These are phyloP conservation scores for Papilio dardanus DNA, from an alignment of 1,140 invertebrate species.

Conservation along the genomic window DNA sequence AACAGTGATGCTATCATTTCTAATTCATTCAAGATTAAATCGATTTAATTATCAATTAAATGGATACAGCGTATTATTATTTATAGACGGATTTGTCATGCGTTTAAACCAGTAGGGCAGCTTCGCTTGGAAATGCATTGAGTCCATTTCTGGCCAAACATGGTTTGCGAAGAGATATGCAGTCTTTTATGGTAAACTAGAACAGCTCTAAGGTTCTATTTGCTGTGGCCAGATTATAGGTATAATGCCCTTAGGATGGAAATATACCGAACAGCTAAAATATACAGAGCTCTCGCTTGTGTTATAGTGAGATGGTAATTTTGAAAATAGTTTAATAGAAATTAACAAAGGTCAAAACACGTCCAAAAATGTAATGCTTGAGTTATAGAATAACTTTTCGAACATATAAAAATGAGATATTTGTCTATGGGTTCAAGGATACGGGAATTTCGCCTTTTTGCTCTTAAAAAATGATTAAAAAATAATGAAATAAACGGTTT, in stretches of 20 bases:
- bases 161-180: conserved; percentile 48
- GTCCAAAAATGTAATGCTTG: too few relatives aligned
- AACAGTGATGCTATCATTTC: neutral
- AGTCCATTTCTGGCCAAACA: conserved; percentile 55
- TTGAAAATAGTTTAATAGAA: neutral
- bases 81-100: conserved; percentile 35
- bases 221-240: conserved; percentile 43
- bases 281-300: neutral
- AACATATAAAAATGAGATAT: too few relatives aligned
- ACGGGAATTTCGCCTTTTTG: too few relatives aligned
- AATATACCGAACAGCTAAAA: neutral
- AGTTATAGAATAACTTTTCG: too few relatives aligned
- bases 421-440: too few relatives aligned
- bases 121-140: conserved; percentile 42
- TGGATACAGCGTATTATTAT: neutral
- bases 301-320: neutral
- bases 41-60: neutral
- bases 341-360: too few relatives aligned
- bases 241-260: conserved; percentile 32
- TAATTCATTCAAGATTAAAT: neutral
- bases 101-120: conserved; percentile 32
- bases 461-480: too few relatives aligned
- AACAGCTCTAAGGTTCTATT: conserved; percentile 47
- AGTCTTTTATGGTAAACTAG: conserved; percentile 59
- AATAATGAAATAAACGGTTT: too few relatives aligned